phyloP scores from a whole-genome alignment of 2,888 invertebrate genomes.

The Macaria liturata region DNA sequence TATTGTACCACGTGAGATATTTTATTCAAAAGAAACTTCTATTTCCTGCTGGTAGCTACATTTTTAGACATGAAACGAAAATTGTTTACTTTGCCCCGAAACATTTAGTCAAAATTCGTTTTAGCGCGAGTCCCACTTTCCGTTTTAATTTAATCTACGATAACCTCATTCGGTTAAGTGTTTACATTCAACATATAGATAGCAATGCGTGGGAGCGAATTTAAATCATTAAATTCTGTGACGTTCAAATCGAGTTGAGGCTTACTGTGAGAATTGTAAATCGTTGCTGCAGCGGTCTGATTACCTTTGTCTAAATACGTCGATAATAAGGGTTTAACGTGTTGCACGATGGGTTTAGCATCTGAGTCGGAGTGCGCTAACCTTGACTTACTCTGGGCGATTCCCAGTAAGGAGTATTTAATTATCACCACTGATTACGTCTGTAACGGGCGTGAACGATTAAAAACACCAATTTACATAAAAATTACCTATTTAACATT shows the following conservation, averaged over 20 bases:
- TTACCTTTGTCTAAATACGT: constrained; percentile 24
- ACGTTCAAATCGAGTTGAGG: constrained; percentile 12
- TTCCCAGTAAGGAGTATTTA: constrained; percentile 56
- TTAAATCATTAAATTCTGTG: constrained; percentile 25
- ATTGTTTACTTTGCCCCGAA: constrained; percentile 10
- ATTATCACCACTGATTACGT: constrained; percentile 49
- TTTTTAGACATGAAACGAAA: constrained; percentile 6
- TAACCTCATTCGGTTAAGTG: constrained; percentile 31
- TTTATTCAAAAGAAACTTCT: constrained; percentile 19
- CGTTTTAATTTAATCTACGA: constrained; percentile 25
- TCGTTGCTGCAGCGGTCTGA: constrained; percentile 23
- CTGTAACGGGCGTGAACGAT: constrained; percentile 46
- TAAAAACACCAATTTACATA: constrained; percentile 45
- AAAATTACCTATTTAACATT: constrained; percentile 35
- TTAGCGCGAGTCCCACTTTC: constrained; percentile 21
- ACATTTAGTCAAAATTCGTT: constrained; percentile 12
- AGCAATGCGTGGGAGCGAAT: constrained; percentile 31
- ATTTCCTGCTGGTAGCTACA: constrained; percentile 4
- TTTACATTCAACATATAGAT: constrained; percentile 29
- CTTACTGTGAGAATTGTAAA: constrained; percentile 19
- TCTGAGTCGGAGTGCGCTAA: constrained; percentile 42
- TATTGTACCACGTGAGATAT: constrained; percentile 17
- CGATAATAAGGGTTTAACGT: constrained; percentile 45
- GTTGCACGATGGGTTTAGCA: constrained; percentile 65
- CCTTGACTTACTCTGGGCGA: constrained; percentile 71